These are phyloP conservation scores for Acipenser oxyrinchus DNA, from an alignment of 2,797 vertebrate species.

Conservation along the genomic window DNA sequence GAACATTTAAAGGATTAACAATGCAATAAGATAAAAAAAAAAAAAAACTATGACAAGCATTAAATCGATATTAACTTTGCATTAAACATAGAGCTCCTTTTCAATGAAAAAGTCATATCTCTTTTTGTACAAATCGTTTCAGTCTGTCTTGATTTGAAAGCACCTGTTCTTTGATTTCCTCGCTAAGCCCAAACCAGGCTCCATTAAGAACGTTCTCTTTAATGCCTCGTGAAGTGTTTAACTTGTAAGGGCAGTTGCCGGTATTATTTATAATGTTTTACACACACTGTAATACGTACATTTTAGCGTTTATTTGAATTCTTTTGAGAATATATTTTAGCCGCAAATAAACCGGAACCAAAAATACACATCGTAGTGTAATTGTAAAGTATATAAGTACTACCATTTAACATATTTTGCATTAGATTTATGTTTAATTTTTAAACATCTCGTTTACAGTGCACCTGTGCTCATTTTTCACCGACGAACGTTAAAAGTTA, in stretches of 20 bases:
- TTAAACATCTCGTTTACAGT: too few species aligned
- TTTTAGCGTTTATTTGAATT: too few species aligned
- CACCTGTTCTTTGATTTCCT: slow-evolving; percentile 59
- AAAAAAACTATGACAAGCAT: slow-evolving; percentile 50
- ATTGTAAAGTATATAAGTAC: too few species aligned
- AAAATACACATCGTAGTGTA: background rate
- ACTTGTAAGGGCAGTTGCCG: too few species aligned
- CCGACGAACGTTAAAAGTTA: too few species aligned
- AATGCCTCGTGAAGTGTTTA: slow-evolving; percentile 14
- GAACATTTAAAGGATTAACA: slow-evolving; percentile 53
- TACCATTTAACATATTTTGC: too few species aligned
- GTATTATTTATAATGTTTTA: too few species aligned
- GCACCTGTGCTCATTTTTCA: too few species aligned
- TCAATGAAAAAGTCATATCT: slow-evolving; percentile 46
- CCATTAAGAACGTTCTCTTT: slow-evolving; percentile 23
- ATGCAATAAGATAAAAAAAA: slow-evolving; percentile 40
- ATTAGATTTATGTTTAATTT: too few species aligned
- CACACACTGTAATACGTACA: too few species aligned
- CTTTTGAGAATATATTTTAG: background rate
- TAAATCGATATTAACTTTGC: slow-evolving; percentile 68
- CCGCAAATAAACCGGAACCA: background rate
- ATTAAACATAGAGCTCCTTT: slow-evolving; percentile 56
- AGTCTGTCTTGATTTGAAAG: slow-evolving; percentile 55
- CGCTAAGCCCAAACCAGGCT: slow-evolving; percentile 24
- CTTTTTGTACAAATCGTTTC: slow-evolving; percentile 46